Base-by-base conservation (phyloP, 1,140 invertebrate species). In the Brachionus plicatilis region DNA sequence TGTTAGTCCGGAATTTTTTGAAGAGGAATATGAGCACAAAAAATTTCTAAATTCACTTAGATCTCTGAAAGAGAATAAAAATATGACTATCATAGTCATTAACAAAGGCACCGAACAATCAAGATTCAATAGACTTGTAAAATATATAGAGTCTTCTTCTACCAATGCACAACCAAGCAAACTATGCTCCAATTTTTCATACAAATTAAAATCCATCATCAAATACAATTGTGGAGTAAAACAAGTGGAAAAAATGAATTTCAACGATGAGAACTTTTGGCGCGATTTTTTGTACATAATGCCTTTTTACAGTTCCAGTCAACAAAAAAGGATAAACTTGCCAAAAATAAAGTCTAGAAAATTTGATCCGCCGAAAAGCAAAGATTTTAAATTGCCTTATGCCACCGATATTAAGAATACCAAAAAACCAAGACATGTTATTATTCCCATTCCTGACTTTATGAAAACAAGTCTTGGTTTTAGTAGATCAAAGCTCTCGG, bases 371-470 rank as follows among this genome's bases (percentile, higher is more conserved):
- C 6, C 60, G 27, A 72, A 72, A 7, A 12, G 29, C 9, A 78
- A 43, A 17, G 50, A 80, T 80, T n/a, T n/a, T 29, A 41, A 27
- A 12, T 56, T 68, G 37, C 43, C 79, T 2, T 82, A 82, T 43
- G 27, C 50, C 8, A 68, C 3, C 29, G 79, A 82, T 9, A 4
- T 6, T 37, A 82, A 65, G 43, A 8, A 47, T 41, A 4, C 4
- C 2, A 45, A 82, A 45, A 20, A 43, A 33, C 27, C 17, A 17
- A 82, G 33, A 33, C 53, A 60, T 45, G 79, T 82, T 3, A 65
- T 82, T 29, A 68, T 82, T 20, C 79, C 79, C 3, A 65, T 82
- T 45, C 79, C 79, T 12, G 79, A 82, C 12, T 82, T 82, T 82
- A 82, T 82, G 79, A 60, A 11, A 82, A 82, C 79, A 3, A 41